Conservation (phyloP, 2,113 vertebrate species). For the Triplophysa siluroides region DNA sequence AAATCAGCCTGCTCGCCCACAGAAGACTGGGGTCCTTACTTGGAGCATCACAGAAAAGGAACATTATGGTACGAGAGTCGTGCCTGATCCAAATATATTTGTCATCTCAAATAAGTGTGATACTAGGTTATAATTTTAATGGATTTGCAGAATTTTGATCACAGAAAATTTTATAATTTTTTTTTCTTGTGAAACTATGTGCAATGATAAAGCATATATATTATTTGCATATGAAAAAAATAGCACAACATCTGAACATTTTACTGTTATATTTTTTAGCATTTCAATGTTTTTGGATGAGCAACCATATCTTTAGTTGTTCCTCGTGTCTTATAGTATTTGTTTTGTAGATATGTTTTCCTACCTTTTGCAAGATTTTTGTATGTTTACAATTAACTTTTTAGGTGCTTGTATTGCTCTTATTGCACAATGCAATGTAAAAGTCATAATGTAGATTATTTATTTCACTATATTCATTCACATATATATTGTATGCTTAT, state of each 20-base stretch:
- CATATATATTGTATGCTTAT: no score
- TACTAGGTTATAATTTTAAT: slow-evolving; percentile 8
- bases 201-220: background rate
- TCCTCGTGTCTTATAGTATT: no score
- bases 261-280: background rate
- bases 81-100: slow-evolving; percentile 49
- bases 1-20: slow-evolving; percentile 75
- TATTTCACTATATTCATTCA: no score
- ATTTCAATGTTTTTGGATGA: background rate
- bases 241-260: background rate
- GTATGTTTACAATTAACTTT: background rate
- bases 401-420: background rate
- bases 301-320: background rate
- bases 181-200: background rate
- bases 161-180: background rate
- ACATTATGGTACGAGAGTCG: slow-evolving; percentile 71
- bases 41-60: slow-evolving; percentile 82
- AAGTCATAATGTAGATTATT: background rate
- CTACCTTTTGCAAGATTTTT: background rate
- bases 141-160: background rate
- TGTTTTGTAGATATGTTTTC: background rate
- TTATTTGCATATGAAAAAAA: no score
- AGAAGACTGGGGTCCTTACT: slow-evolving; percentile 86
- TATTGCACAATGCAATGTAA: background rate
- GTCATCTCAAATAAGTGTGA: slow-evolving; percentile 58